Percentiles rank a stretch among this genome's conserved stretches.
phyloP scores from a whole-genome alignment of 2,888 invertebrate species.

The Chironomus tentans region DNA sequence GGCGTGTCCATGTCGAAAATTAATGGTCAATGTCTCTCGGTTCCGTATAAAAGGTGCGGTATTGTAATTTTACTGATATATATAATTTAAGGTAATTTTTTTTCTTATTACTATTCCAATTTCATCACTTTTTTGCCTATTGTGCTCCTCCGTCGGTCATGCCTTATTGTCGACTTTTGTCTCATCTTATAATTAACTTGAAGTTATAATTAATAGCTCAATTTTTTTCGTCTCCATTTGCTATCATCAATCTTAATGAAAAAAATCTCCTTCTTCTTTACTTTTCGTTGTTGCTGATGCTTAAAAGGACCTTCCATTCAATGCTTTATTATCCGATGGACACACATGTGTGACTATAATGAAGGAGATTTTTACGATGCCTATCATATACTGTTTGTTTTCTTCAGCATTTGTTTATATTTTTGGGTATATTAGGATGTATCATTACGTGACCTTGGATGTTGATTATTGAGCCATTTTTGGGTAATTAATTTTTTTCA shows the following conservation, averaged over 20 bases:
- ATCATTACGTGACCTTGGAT: no score
- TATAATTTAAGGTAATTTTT: neutral
- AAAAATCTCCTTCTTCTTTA: no score
- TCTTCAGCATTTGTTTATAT: no score
- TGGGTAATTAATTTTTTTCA: no score
- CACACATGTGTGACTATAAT: no score
- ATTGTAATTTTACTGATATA: neutral
- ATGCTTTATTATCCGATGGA: no score
- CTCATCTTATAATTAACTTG: constrained; percentile 2
- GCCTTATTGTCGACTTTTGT: neutral
- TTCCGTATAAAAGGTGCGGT: neutral
- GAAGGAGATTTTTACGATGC: no score
- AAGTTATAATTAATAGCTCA: constrained; percentile 14
- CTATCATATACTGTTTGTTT: no score
- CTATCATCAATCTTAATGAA: constrained; percentile 24
- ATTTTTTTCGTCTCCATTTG: constrained; percentile 15
- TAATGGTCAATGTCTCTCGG: neutral
- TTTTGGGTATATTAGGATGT: no score
- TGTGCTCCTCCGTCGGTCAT: neutral
- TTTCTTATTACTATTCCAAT: neutral
- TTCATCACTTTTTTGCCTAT: neutral
- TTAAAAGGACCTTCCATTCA: no score
- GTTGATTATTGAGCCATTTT: no score
- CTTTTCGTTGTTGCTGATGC: no score
- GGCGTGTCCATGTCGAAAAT: neutral